Evolutionary conservation across 2,888 invertebrate species (phyloP).

Genomic region (Agrotis clavis): DNA sequence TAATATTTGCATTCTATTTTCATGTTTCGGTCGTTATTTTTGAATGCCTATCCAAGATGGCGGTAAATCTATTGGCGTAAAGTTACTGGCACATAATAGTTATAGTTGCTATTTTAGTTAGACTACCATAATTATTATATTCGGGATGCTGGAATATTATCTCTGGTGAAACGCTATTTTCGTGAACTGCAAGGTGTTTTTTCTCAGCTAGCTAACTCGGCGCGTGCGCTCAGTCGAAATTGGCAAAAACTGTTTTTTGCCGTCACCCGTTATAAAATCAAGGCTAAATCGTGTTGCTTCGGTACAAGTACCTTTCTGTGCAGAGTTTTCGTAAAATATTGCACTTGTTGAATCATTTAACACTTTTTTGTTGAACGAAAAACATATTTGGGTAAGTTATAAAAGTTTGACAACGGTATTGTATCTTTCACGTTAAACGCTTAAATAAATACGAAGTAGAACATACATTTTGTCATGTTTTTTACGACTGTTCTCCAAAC

Average conservation of each 20-base stretch:
- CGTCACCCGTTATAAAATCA: conserved; percentile 50
- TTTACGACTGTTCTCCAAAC: conserved; percentile 14
- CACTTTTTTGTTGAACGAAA: conserved; percentile 12
- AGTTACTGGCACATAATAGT: conserved; percentile 26
- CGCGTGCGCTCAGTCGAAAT: conserved; percentile 23
- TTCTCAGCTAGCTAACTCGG: background rate
- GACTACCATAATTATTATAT: conserved; percentile 10
- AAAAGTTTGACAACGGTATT: conserved; percentile 3
- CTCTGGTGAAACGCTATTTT: background rate
- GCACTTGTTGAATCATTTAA: conserved; percentile 28
- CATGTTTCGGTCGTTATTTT: conserved; percentile 55
- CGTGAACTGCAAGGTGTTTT: background rate
- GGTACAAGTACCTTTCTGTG: conserved; percentile 35
- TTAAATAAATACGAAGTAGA: conserved; percentile 19
- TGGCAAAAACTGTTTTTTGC: conserved; percentile 49
- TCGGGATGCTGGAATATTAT: background rate
- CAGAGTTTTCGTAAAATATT: conserved; percentile 19
- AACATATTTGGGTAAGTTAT: conserved; percentile 5
- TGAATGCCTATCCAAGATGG: conserved; percentile 42
- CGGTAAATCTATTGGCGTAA: conserved; percentile 26
- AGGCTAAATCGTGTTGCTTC: conserved; percentile 53
- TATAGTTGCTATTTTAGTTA: conserved; percentile 35
- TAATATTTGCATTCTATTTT: conserved; percentile 56
- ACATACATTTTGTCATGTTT: background rate
- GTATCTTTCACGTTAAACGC: background rate